Evolutionary conservation across 2,113 vertebrate species (phyloP).

Genomic region (Alligator mississippiensis): DNA sequence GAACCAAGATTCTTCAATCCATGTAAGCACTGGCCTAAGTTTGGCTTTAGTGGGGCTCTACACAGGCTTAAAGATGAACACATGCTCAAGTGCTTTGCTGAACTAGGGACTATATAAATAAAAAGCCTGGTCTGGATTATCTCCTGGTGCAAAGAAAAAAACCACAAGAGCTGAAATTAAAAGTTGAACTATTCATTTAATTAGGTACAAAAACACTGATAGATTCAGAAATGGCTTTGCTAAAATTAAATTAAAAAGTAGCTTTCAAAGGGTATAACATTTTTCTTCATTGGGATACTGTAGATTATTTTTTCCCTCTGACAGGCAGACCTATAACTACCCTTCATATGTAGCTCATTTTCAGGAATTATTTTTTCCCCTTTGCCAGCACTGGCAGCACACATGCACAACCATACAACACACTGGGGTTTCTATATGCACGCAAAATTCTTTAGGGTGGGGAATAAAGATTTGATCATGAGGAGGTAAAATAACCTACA

Average conservation of each 20-base stretch:
- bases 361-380: neutral
- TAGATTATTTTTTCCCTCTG: neutral
- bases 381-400: neutral
- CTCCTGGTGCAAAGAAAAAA: neutral
- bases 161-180: neutral
- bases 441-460: neutral
- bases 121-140: neutral
- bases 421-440: neutral
- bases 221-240: neutral
- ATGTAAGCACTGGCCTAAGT: neutral
- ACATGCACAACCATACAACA: neutral
- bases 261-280: neutral
- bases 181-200: neutral
- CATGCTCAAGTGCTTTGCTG: neutral
- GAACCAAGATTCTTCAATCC: neutral
- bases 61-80: neutral
- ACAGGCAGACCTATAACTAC: neutral
- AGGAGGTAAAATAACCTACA: slow-evolving; percentile 35
- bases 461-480: slow-evolving; percentile 29
- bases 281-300: neutral
- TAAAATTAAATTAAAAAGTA: neutral
- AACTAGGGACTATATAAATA: neutral
- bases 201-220: neutral
- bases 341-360: neutral
- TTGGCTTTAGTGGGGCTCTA: neutral